Conservation (phyloP, 2,797 vertebrate genomes). For the Dallia pectoralis region DNA sequence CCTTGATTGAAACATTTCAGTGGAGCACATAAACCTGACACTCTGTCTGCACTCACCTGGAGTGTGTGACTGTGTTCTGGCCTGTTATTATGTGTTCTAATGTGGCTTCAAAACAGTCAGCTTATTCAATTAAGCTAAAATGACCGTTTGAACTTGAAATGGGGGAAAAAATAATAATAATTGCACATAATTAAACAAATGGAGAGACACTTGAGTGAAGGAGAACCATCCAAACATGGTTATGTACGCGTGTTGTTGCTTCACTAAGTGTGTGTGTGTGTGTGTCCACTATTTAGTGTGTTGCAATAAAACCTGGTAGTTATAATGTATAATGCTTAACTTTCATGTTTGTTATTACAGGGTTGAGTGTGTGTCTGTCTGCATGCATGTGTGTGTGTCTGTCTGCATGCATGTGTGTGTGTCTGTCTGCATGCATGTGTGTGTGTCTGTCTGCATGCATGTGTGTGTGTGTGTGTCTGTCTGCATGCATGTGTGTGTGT, state of each 20-base stretch:
- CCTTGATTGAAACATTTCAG: constrained; percentile 62
- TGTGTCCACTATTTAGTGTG: constrained; percentile 62
- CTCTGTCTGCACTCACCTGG: constrained; percentile 43
- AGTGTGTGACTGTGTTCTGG: constrained; percentile 17
- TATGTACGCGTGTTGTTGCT: constrained; percentile 12
- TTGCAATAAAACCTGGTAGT: constrained; percentile 70
- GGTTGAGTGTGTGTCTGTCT: constrained; percentile 64
- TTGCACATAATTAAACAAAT: constrained; percentile 62
- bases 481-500: no score
- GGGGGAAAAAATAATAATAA: constrained; percentile 57
- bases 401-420: no score
- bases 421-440: constrained; percentile 73
- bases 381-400: constrained; percentile 73
- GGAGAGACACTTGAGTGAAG: constrained; percentile 71
- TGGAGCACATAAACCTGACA: constrained; percentile 50
- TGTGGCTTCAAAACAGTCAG: constrained; percentile 51
- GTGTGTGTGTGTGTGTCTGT: constrained; percentile 64
- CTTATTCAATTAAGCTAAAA: constrained; percentile 77
- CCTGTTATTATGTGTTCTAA: constrained; percentile 12
- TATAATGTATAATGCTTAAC: constrained; percentile 78
- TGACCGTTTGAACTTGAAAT: constrained; percentile 75
- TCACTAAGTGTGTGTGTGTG: constrained; percentile 48
- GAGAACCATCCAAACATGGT: constrained; percentile 71
- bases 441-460: neutral
- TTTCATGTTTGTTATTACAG: constrained; percentile 79